Evolutionary conservation across 2,797 vertebrate genomes (phyloP).

Genomic region (Mionectes olivaceus): DNA sequence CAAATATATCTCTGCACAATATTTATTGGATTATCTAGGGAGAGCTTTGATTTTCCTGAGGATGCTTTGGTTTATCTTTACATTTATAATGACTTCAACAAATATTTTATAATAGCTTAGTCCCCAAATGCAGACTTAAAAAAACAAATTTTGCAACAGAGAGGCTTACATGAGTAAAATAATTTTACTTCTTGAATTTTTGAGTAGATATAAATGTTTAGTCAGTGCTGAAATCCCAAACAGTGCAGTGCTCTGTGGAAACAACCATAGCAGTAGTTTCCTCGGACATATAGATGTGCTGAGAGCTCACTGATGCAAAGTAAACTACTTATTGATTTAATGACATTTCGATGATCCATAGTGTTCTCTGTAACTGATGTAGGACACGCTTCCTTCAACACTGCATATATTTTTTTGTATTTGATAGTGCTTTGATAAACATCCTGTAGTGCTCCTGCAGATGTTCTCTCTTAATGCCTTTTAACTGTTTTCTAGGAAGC

Average conservation of each 20-base stretch:
- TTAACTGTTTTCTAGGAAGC: conserved; percentile 12
- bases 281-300: neutral
- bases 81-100: neutral
- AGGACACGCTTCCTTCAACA: neutral
- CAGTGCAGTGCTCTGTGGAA: neutral
- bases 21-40: neutral
- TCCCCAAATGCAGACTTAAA: neutral
- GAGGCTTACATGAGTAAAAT: neutral
- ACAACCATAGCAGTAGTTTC: neutral
- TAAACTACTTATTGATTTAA: neutral
- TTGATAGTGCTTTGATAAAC: conserved; percentile 46
- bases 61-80: neutral
- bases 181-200: neutral
- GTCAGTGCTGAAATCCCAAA: neutral
- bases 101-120: neutral
- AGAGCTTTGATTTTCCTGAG: neutral
- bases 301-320: neutral
- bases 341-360: neutral
- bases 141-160: neutral
- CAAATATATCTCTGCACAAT: neutral
- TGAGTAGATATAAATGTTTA: neutral
- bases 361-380: neutral
- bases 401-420: neutral
- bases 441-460: neutral
- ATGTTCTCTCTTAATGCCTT: conserved; percentile 19